Evolutionary conservation across 2,113 vertebrate genomes (phyloP).

Genomic region (Oryzias melastigma): DNA sequence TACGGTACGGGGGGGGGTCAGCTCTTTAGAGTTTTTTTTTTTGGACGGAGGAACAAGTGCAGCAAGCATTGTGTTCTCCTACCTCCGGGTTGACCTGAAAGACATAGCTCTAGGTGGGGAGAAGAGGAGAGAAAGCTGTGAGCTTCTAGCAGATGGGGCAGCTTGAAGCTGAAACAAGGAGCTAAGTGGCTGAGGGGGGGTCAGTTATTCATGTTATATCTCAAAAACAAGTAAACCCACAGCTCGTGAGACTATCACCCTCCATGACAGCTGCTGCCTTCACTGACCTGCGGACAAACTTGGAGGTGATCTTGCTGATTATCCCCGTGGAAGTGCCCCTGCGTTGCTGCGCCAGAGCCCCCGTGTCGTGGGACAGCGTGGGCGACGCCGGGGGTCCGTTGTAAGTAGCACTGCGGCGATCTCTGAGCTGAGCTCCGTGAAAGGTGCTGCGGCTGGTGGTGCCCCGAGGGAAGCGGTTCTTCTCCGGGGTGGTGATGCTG

Average conservation of each 20-base stretch:
- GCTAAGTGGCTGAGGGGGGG: constrained; percentile 27
- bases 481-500: constrained; percentile 94
- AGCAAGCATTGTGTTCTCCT: constrained; percentile 67
- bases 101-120: constrained; percentile 75
- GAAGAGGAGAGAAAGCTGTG: constrained; percentile 67
- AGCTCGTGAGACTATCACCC: background rate
- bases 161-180: constrained; percentile 37
- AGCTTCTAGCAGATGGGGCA: constrained; percentile 36
- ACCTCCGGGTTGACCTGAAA: constrained; percentile 79
- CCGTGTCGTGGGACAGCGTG: constrained; percentile 86
- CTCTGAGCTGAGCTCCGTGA: constrained; percentile 94
- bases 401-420: constrained; percentile 92
- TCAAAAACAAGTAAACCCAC: background rate
- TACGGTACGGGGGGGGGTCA: constrained; percentile 26
- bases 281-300: constrained; percentile 95
- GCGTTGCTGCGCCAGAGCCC: constrained; percentile 87
- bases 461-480: constrained; percentile 93
- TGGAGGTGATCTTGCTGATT: constrained; percentile 97
- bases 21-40: background rate
- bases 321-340: constrained; percentile 92
- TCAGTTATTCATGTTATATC: background rate
- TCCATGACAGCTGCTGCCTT: background rate
- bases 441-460: constrained; percentile 97
- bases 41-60: constrained; percentile 23
- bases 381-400: constrained; percentile 95